These are phyloP conservation scores for Hydrolagus affinis DNA, from an alignment of 2,113 vertebrate species.

Conservation along the genomic window DNA sequence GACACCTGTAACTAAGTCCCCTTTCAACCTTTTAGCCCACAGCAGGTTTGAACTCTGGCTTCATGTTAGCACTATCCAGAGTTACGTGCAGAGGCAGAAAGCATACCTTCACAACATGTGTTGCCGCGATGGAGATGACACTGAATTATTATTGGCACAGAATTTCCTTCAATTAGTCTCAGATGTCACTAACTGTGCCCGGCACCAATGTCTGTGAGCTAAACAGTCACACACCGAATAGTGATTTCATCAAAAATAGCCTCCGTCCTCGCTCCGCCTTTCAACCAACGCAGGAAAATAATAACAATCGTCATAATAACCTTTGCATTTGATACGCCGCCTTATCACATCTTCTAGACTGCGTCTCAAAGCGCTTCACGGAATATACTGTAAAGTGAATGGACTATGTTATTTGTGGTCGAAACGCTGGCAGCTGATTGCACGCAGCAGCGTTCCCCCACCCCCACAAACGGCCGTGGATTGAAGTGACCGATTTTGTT, in stretches of 20 bases:
- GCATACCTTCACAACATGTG: background rate
- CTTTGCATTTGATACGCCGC: too few relatives aligned
- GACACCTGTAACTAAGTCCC: background rate
- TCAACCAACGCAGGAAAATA: background rate
- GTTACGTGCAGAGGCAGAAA: too few relatives aligned
- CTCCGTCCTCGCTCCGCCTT: background rate
- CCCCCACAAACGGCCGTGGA: background rate
- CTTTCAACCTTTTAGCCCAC: background rate
- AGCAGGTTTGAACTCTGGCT: background rate
- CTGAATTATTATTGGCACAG: background rate
- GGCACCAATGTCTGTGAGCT: background rate
- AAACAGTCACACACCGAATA: background rate
- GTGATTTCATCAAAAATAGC: background rate
- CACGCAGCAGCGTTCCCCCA: background rate
- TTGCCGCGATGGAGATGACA: background rate
- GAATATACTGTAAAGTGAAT: too few relatives aligned
- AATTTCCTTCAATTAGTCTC: background rate
- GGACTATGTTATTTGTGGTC: too few relatives aligned
- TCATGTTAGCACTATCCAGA: background rate
- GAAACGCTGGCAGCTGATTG: too few relatives aligned
- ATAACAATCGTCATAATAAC: too few relatives aligned
- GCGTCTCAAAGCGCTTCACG: too few relatives aligned
- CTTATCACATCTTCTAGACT: too few relatives aligned
- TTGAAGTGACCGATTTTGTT: background rate
- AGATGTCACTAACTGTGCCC: background rate